phyloP scores from a whole-genome alignment of 2,113 vertebrate species.

The Uropsilus gracilis region DNA sequence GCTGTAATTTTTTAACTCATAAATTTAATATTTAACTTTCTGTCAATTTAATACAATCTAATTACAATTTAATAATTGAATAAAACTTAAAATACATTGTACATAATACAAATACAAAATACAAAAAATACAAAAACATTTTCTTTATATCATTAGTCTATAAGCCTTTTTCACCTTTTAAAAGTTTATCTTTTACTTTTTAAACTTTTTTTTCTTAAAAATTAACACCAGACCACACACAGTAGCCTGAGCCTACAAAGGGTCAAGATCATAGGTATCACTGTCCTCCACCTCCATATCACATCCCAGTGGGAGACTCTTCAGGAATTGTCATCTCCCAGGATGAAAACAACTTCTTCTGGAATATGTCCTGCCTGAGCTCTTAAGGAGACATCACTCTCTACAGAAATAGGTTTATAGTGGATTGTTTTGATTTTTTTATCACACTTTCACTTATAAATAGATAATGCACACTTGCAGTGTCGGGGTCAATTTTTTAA shows the following conservation, averaged over 20 bases:
- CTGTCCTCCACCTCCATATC: background rate
- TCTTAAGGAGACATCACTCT: background rate
- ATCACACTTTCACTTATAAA: background rate
- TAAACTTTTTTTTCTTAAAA: background rate
- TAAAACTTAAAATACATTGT: background rate
- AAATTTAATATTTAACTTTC: background rate
- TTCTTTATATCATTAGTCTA: background rate
- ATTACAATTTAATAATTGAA: too few relatives aligned
- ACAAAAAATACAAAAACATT: background rate
- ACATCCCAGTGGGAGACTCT: background rate
- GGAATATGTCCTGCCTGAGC: background rate
- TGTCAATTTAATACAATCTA: background rate
- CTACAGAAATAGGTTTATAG: background rate
- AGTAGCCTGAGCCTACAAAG: background rate
- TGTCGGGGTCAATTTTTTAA: background rate
- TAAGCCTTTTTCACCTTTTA: background rate
- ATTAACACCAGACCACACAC: background rate
- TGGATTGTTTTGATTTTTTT: background rate
- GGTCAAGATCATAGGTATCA: background rate
- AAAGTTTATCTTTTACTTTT: background rate
- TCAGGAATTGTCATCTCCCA: background rate
- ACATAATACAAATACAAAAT: too few relatives aligned
- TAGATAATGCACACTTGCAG: background rate
- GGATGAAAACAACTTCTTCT: background rate
- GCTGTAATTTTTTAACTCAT: background rate